Evolutionary conservation across 2,797 vertebrate species (phyloP), one percentile per base, ranked within the genome.

Genomic region (Myotis daubentonii): DNA sequence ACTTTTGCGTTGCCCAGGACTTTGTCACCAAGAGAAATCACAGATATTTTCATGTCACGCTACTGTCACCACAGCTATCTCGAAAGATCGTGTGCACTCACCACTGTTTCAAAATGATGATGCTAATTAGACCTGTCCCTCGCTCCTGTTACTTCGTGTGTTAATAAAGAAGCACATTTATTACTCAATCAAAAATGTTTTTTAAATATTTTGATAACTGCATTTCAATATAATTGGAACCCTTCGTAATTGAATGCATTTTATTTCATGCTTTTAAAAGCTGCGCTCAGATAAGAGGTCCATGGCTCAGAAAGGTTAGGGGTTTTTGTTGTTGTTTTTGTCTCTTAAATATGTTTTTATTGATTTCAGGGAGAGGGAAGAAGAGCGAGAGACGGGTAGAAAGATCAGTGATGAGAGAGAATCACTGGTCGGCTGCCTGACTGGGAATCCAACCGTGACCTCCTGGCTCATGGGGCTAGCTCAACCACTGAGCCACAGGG

Each of bases 141-240:
- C 13, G 72, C 4, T 33, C 62, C 55, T 60, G 53, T 75, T 72
- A 78, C 74, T 96, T 66, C 82, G 22, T 28, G 5, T 10, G 2
- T 71, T 95, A 74, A 93, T 94, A 82, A 79, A 83, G 82, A 57
- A 49, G 57, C 72, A 65, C 22, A 80, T 70, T 82, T 70, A 87
- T 89, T 93, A 74, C 66, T 80, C 12, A 10, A 57, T 68, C 49
- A 85, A 85, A 93, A 86, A 57, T 68, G 25, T n/a, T 66, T 87
- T 71, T 70, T 74, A 30, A 86, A 76, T 81, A 90, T 93, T 94
- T 95, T 81, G 84, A 81, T 82, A 85, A 68, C 75, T 62, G 17
- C 51, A n/a, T 62, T 95, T 86, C 78, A 38, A 49, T 74, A 47
- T 49, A 81, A 76, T 89, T 41, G 19, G 44, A 94, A 91, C 90